Percentiles rank a stretch among this genome's conserved stretches.
Evolutionary conservation across 2,113 vertebrate genomes (phyloP).

Genomic region (rat (Rattus norvegicus)): GRCr8 NC_086021.1:136383501-136384000

Average conservation of each 20-base stretch:
- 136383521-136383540: not conserved
- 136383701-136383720: not conserved
- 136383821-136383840: not conserved
- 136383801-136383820: not conserved
- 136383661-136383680: not conserved
- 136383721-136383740: not conserved
- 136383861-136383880: not conserved
- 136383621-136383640: not conserved
- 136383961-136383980: not conserved
- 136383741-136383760: not conserved
- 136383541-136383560: rapidly evolving
- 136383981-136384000: not conserved
- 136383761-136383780: not conserved
- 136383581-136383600: not conserved
- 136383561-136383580: too few relatives aligned
- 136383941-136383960: not conserved
- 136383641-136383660: not conserved
- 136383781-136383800: not conserved
- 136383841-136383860: not conserved
- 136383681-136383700: not conserved
- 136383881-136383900: conserved; percentile 21
- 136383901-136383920: not conserved
- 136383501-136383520: rapidly evolving
- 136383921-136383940: not conserved
- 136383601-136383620: not conserved